Evolutionary conservation across 2,797 vertebrate species (phyloP), one percentile per base, ranked within the genome.

Genomic region (Dromococcyx pavoninus): DNA sequence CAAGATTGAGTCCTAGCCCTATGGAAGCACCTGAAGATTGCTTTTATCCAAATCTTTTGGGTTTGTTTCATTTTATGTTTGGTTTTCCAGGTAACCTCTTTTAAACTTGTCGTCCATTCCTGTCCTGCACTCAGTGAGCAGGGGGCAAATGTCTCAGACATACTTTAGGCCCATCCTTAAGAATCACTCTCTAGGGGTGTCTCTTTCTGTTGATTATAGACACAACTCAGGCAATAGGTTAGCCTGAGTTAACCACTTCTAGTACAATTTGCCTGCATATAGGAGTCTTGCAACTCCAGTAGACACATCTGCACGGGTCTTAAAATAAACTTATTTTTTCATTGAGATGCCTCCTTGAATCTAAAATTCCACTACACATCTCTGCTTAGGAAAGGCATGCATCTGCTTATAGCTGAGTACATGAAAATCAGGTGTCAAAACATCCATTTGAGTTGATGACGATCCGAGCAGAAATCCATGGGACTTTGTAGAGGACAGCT

Each of bases 61-160:
- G 6, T 44, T 86, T 51, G 27, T 78, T 94, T 86, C 11, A 19
- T 86, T 76, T 75, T 88, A 35, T 28, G 58, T 78, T 86, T 88
- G 19, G 4, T 81, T 93, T 91, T 65, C 65, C 33, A 12, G 7
- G 46, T 50, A 66, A 39, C 41, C 11, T 67, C 50, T 46, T 88
- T 37, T 62, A 61, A 6, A 46, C 2, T 14, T 93, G 23, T n/a
- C 58, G 75, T 81, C 27, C 17, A 48, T 32, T 58, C 54, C 37
- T 69, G 58, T 78, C 60, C 41, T 41, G 21, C 83, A 50, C 25
- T 35, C 44, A 72, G 21, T 64, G 41, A 94, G 37, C 23, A 88
- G 33, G 71, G 32, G 30, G 17, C 4, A 54, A 72, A 69, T 46
- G 10, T 74, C 65, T 89, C 70, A 44, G 62, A 61, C 6, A 41